phyloP scores from a whole-genome alignment of 2,888 invertebrate genomes.

The Sinelater perroti region DNA sequence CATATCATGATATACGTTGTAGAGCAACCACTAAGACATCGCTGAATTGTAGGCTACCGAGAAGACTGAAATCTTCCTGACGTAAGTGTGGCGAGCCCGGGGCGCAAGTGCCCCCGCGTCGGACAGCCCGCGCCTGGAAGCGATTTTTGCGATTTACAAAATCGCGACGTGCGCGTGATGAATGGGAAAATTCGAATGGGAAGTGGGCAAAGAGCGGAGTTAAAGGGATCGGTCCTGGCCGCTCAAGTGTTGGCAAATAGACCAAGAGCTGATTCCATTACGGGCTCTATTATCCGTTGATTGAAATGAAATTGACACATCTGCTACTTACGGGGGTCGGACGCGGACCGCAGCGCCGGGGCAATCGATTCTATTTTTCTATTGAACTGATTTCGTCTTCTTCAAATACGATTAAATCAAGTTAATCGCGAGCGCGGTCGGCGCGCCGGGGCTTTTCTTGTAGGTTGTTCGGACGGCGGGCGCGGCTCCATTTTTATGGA shows the following conservation, averaged over 20 bases:
- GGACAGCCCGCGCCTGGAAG: no score
- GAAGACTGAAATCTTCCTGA: no score
- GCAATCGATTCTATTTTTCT: constrained; percentile 34
- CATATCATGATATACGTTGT: no score
- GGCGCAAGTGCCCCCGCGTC: no score
- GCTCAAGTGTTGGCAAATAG: constrained; percentile 60
- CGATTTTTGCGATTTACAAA: constrained; percentile 12
- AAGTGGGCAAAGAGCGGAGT: constrained; percentile 44
- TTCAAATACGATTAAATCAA: constrained; percentile 50
- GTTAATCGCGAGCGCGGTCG: constrained; percentile 31
- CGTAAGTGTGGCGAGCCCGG: no score
- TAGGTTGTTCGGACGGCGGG: no score
- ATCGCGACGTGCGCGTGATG: not conserved
- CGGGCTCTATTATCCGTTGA: constrained; percentile 61
- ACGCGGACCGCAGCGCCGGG: constrained; percentile 36
- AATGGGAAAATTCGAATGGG: constrained; percentile 34
- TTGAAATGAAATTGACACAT: constrained; percentile 64
- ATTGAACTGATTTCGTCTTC: constrained; percentile 40
- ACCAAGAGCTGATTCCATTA: constrained; percentile 64
- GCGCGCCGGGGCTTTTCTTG: no score
- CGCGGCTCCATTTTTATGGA: no score
- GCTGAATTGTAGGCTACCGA: no score
- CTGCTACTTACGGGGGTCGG: constrained; percentile 58
- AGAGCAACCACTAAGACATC: no score
- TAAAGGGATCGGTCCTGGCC: constrained; percentile 48